Evolutionary conservation across 2,113 vertebrate genomes (phyloP), one percentile per base, ranked within the genome.

Genomic region (Glaucidium brasilianum): DNA sequence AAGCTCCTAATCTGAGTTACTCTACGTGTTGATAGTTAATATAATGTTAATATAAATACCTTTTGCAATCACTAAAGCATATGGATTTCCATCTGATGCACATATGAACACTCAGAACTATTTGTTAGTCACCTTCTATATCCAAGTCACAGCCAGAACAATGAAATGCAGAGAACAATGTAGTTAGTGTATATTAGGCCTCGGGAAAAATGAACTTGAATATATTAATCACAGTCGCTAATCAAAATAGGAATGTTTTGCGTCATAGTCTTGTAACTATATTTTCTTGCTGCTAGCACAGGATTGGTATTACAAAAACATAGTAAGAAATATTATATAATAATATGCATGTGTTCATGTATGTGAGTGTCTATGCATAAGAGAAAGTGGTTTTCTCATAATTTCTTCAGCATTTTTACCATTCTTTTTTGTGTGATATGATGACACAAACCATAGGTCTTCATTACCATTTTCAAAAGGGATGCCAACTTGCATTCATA

Each of bases 401-500:
- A 41, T 69, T 86, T 88, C 29, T 56, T 72, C 59, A 60, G 5
- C 17, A 18, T 30, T 88, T 90, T 62, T 56, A 25, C 5, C 4
- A 4, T n/a, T 52, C 10, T 10, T 21, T 80, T 49, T 64, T 82
- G 23, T 34, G 43, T 21, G 22, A 63, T 29, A 19, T 68, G 37
- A 11, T 67, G 47, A 39, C 22, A 41, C 11, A 85, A 66, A 79
- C 11, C 7, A 22, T 8, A 52, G 9, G 5, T 72, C 14, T 64
- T 43, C 8, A 2, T 9, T 49, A 27, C 1, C 34, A 47, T 20
- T 68, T 64, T 69, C 53, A 34, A 72, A 85, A 68, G 20, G 5
- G 15, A 30, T 27, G 12, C 4, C 23, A 71, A 0, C n/a, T 27
- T 59, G 16, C 15, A 22, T 60, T 55, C 12, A 6, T 15, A 18